Percentiles rank a stretch among this genome's conserved stretches.
Evolutionary conservation across 2,113 vertebrate species (phyloP).

Genomic region (Calyptommatus sinebrachiatus): DNA sequence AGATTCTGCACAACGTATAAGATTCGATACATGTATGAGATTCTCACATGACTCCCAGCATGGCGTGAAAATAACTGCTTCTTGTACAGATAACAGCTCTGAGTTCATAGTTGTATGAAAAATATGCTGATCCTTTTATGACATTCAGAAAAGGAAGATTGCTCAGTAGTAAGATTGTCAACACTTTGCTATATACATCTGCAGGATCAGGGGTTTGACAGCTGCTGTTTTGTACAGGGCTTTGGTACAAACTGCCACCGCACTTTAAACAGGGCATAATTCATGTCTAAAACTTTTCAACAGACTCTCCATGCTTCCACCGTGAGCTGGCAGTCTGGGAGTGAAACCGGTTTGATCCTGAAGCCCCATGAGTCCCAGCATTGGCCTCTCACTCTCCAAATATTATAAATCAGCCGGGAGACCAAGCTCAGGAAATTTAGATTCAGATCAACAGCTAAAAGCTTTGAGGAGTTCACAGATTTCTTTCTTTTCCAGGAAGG

Average conservation of each 20-base stretch:
- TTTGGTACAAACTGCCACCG: conserved; percentile 51
- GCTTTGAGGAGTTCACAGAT: background rate
- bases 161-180: conserved; percentile 42
- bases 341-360: background rate
- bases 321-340: conserved; percentile 18
- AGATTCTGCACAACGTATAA: too few relatives aligned
- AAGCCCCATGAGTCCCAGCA: background rate
- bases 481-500: background rate
- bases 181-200: conserved; percentile 53
- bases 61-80: conserved; percentile 24
- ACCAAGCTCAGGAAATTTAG: background rate
- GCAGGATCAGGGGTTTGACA: conserved; percentile 52
- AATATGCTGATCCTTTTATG: conserved; percentile 46
- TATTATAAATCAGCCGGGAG: conserved; percentile 50
- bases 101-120: conserved; percentile 39
- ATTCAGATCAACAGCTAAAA: conserved; percentile 29
- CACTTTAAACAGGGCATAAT: conserved; percentile 62
- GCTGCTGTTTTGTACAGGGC: conserved; percentile 44
- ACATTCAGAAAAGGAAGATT: conserved; percentile 53
- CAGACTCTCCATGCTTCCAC: conserved; percentile 39
- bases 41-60: conserved; percentile 31
- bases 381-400: conserved; percentile 41
- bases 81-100: conserved; percentile 1
- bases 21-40: background rate
- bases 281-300: conserved; percentile 58